Evolutionary conservation across 2,113 vertebrate species (phyloP), one percentile per base, ranked within the genome.

Genomic region (Epinephelus moara): DNA sequence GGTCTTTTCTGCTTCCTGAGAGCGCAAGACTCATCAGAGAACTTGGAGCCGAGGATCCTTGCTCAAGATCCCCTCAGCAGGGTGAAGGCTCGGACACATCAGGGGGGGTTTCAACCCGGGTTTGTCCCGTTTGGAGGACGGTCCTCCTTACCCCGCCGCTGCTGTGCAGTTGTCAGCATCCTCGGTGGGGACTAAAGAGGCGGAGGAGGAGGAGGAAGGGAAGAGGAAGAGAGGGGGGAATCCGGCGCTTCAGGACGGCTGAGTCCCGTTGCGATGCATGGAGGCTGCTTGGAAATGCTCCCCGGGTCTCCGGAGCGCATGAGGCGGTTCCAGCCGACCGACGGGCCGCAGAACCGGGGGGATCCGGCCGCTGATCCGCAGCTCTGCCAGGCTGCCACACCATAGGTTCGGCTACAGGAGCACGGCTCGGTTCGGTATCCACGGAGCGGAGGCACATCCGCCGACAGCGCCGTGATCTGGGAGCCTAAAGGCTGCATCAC

Each of bases 231-330:
- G 33, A 45, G 42, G 57, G 69, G 68, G 70, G 67, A 64, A 64
- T 61, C 50, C 50, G 11, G 67, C 14, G 77, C 62, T 75, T 55
- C 52, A 47, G 80, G 78, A 76, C 77, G 60, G 42, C 47, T 15
- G 77, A 64, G 57, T 45, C 70, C 81, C 81, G 69, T 2, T 75
- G 85, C 81, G 80, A 85, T 86, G 88, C 62, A 55, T 64, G 90
- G 85, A 84, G 60, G 85, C 82, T 88, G 85, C 76, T 67, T 45
- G 89, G 92, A 90, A 37, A 92, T 49, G 88, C 76, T 86, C 67
- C 75, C 59, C 83, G 80, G 82, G 61, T 79, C 83, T 82, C 70
- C 75, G 88, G 85, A 83, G 81, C 88, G 72, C 85, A 61, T 63
- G 72, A 88, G 73, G 85, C 81, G 90, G 66, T 1, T 81, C 68